A percentile compares a stretch with the other conserved stretches of the same genome.
Conservation (phyloP, 2,888 invertebrate species). For the Leptopilina drosophilae region DNA sequence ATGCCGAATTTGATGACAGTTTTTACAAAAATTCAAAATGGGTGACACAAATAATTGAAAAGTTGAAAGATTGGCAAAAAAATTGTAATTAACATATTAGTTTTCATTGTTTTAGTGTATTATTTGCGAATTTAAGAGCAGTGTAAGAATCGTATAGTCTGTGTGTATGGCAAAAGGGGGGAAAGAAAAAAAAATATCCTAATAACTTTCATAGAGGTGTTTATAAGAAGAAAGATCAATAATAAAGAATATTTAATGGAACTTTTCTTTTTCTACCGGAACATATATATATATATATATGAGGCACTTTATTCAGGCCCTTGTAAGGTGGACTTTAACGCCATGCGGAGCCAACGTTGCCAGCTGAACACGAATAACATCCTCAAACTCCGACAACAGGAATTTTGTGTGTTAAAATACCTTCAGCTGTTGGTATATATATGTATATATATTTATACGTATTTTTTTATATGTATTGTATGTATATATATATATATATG, state of each 20-base stretch:
- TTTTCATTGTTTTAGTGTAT: no score
- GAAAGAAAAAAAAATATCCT: no score
- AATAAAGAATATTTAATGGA: conserved; percentile 54
- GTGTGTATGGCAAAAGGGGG: no score
- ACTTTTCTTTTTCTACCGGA: conserved; percentile 47
- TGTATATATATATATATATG: conserved; percentile 53
- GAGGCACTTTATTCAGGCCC: conserved; percentile 51
- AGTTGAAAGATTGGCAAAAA: no score
- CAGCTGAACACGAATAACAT: conserved; percentile 70
- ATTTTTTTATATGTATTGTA: conserved; percentile 37
- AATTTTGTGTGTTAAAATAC: conserved; percentile 76
- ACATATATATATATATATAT: conserved; percentile 36
- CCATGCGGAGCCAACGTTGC: conserved; percentile 70
- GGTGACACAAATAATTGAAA: no score
- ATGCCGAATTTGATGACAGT: no score
- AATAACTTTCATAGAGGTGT: no score
- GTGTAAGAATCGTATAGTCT: no score
- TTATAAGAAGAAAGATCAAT: background rate
- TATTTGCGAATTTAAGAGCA: no score
- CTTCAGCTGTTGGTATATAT: conserved; percentile 51
- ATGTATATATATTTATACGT: no score
- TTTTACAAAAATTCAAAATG: no score
- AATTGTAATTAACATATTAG: no score
- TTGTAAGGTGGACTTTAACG: conserved; percentile 66
- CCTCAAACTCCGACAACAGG: conserved; percentile 72